These are phyloP conservation scores for Epizoanthus ramosus DNA, from an alignment of 92 coral and sea anemone genomes.

Conservation along the genomic window DNA sequence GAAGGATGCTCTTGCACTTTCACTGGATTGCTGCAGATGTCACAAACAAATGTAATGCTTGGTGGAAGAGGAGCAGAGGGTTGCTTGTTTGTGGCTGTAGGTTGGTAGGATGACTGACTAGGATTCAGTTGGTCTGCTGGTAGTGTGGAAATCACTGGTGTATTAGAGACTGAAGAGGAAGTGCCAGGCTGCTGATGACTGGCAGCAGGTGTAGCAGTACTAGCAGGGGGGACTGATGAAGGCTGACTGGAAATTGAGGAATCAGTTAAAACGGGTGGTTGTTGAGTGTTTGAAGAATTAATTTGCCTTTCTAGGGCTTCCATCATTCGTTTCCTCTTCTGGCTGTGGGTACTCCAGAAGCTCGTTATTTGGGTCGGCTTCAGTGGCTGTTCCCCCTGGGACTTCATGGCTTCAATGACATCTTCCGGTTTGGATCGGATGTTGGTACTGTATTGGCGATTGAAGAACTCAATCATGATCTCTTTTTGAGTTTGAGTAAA, in stretches of 20 bases:
- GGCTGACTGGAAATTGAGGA: neutral
- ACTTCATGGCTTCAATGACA: constrained; percentile 37
- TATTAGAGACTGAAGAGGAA: too few relatives aligned
- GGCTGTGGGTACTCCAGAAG: constrained; percentile 48
- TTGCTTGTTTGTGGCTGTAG: too few relatives aligned
- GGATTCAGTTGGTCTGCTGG: too few relatives aligned
- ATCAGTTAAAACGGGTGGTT: neutral
- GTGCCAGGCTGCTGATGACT: too few relatives aligned
- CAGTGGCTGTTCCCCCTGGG: constrained; percentile 30
- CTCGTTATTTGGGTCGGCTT: constrained; percentile 46
- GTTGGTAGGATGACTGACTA: too few relatives aligned
- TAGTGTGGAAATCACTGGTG: too few relatives aligned
- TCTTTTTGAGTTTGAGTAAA: constrained; percentile 44
- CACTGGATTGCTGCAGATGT: neutral
- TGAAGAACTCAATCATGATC: constrained; percentile 49
- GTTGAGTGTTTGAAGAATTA: neutral
- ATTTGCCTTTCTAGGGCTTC: constrained; percentile 25
- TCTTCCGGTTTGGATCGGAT: constrained; percentile 38
- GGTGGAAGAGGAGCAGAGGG: neutral
- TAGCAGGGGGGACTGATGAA: too few relatives aligned
- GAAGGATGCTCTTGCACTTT: neutral
- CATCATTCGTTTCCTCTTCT: constrained; percentile 37
- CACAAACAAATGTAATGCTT: neutral
- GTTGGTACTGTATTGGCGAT: constrained; percentile 44
- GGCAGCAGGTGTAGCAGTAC: too few relatives aligned